These are phyloP conservation scores for Tortricodes alternella DNA, from an alignment of 2,888 invertebrate species.

Conservation along the genomic window DNA sequence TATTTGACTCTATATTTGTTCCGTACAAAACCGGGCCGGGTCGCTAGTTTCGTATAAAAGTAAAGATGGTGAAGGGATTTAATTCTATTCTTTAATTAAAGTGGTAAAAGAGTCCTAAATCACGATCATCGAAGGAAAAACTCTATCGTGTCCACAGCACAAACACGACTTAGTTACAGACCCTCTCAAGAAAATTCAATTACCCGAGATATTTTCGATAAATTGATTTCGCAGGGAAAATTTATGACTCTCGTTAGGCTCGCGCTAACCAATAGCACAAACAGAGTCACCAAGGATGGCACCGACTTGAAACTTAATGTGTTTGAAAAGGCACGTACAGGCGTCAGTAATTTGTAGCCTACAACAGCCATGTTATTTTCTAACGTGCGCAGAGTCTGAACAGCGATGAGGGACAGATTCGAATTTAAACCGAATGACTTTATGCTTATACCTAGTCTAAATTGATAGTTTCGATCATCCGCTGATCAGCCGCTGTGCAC, in stretches of 20 bases:
- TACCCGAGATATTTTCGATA: slow-evolving; percentile 35
- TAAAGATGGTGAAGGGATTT: neutral
- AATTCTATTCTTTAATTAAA: neutral
- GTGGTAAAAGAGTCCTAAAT: slow-evolving; percentile 7
- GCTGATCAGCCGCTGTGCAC: no score
- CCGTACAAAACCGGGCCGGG: no score
- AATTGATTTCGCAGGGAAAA: slow-evolving; percentile 35
- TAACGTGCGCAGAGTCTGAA: no score
- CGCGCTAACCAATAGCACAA: slow-evolving; percentile 19
- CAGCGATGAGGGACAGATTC: no score
- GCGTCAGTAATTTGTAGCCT: neutral
- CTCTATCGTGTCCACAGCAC: slow-evolving; percentile 26
- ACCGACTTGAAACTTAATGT: neutral
- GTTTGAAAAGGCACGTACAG: neutral
- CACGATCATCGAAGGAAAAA: slow-evolving; percentile 17
- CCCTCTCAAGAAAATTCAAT: slow-evolving; percentile 36
- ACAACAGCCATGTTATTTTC: no score
- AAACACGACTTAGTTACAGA: slow-evolving; percentile 32
- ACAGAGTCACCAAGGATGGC: slow-evolving; percentile 18
- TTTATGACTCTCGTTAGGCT: slow-evolving; percentile 33
- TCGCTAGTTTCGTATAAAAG: no score
- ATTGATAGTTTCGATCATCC: no score
- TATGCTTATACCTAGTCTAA: no score
- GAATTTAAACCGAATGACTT: no score
- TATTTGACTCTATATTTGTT: no score